Conservation (phyloP, 2,888 invertebrate genomes). For the Spicauda simplicius region DNA sequence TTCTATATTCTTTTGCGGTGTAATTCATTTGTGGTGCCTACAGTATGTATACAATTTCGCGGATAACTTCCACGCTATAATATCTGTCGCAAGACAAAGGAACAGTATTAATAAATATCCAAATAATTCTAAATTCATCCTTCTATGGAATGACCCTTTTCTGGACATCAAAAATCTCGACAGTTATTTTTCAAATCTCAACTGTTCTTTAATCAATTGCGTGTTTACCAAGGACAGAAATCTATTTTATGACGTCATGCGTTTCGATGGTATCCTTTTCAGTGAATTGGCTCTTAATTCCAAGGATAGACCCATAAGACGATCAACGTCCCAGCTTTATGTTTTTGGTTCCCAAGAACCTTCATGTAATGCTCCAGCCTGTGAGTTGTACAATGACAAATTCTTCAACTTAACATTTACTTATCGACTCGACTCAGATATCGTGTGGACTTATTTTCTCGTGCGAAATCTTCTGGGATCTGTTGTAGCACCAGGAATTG, state of each 20-base stretch:
- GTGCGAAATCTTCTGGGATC: conserved; percentile 52
- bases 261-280: conserved; percentile 58
- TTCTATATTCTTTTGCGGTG: conserved; percentile 42
- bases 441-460: conserved; percentile 59
- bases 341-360: conserved; percentile 59
- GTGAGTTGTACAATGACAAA: conserved; percentile 57
- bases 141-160: conserved; percentile 48
- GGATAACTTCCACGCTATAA: conserved; percentile 40
- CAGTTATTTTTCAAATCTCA: conserved; percentile 31
- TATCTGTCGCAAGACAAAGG: conserved; percentile 20
- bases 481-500: conserved; percentile 55
- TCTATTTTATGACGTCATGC: conserved; percentile 47
- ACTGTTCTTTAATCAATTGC: conserved; percentile 53
- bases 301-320: conserved; percentile 45
- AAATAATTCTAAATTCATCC: conserved; percentile 47
- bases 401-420: conserved; percentile 70
- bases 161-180: conserved; percentile 10
- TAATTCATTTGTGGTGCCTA: conserved; percentile 46
- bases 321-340: conserved; percentile 52
- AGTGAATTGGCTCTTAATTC: conserved; percentile 45
- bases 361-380: conserved; percentile 52
- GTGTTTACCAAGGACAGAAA: conserved; percentile 50
- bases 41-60: conserved; percentile 42
- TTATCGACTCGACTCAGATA: conserved; percentile 62
- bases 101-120: conserved; percentile 10